Percentiles rank a stretch among this genome's conserved stretches.
Conservation (phyloP, 2,797 vertebrate genomes). For the Merluccius polli region DNA sequence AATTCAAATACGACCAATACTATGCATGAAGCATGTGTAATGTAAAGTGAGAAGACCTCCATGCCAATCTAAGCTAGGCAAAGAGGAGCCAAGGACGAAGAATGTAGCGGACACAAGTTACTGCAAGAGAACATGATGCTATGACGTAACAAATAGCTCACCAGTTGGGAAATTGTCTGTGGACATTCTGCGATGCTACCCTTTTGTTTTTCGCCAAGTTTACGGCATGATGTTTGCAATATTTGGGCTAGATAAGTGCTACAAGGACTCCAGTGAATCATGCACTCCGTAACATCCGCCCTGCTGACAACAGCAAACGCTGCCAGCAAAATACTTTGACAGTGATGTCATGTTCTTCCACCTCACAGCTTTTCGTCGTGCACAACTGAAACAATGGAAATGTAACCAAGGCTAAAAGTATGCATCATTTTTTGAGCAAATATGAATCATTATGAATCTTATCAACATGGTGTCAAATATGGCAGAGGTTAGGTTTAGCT, state of each 20-base stretch:
- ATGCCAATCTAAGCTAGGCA: not conserved
- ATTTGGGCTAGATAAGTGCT: slow-evolving; percentile 14
- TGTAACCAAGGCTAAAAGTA: not conserved
- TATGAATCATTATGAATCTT: not conserved
- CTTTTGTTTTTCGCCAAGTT: slow-evolving; percentile 20
- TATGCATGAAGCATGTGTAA: not conserved
- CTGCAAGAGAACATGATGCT: not conserved
- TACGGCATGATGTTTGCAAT: slow-evolving; percentile 37
- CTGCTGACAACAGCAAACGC: slow-evolving; percentile 45
- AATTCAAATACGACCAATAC: not conserved
- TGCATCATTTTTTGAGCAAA: not conserved
- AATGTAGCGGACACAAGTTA: not conserved
- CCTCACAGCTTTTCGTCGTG: slow-evolving; percentile 33
- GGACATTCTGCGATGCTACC: slow-evolving; percentile 37
- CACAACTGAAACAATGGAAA: slow-evolving; percentile 29
- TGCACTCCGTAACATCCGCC: slow-evolving; percentile 57
- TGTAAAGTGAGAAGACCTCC: not conserved
- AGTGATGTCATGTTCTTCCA: slow-evolving; percentile 68
- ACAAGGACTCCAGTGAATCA: slow-evolving; percentile 45
- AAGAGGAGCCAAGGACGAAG: not conserved
- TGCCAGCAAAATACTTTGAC: slow-evolving; percentile 68
- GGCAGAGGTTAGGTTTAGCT: not conserved
- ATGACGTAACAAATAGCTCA: slow-evolving; percentile 42
- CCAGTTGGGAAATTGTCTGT: slow-evolving; percentile 37
- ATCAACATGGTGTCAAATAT: not conserved